Evolutionary conservation across 2,797 vertebrate genomes (phyloP).

Genomic region (Sebastes trivittatus): DNA sequence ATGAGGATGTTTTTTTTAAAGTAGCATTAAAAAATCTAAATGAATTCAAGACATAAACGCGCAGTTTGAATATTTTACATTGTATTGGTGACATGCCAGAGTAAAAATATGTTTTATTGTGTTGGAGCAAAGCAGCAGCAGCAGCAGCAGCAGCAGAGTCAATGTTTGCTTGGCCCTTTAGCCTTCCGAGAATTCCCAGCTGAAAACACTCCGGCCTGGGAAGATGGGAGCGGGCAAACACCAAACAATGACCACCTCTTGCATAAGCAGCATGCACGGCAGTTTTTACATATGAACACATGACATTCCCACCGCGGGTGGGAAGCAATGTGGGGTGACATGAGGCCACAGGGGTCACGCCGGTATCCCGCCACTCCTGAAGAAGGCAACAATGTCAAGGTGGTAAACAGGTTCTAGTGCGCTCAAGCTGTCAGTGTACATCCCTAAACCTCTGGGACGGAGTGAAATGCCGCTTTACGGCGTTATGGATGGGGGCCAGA

Average conservation of each 20-base stretch:
- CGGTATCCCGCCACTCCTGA: constrained; percentile 1
- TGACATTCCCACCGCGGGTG: constrained; percentile 59
- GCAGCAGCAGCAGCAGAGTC: constrained; percentile 43
- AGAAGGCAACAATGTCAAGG: constrained; percentile 43
- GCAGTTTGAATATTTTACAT: constrained; percentile 27
- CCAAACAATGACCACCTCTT: constrained; percentile 60
- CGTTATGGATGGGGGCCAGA: constrained; percentile 42
- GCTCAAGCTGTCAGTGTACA: constrained; percentile 52
- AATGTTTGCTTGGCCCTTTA: constrained; percentile 69
- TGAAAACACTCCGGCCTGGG: constrained; percentile 61
- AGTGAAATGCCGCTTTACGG: constrained; percentile 65
- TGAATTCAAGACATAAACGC: neutral
- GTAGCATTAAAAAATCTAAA: neutral
- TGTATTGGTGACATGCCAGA: constrained; percentile 17
- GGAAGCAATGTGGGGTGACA: constrained; percentile 17
- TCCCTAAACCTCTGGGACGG: constrained; percentile 55
- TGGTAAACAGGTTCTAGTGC: constrained; percentile 49
- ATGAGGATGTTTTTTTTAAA: neutral
- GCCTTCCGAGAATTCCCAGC: constrained; percentile 69
- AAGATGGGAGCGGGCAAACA: constrained; percentile 54
- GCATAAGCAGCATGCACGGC: constrained; percentile 55
- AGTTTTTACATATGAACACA: constrained; percentile 64
- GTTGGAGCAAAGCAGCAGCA: constrained; percentile 36
- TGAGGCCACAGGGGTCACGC: constrained; percentile 19
- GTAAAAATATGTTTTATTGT: constrained; percentile 55